A percentile compares a stretch with the other conserved stretches of the same genome.
Evolutionary conservation across 2,113 vertebrate species (phyloP).

Genomic region (Clarias gariepinus): DNA sequence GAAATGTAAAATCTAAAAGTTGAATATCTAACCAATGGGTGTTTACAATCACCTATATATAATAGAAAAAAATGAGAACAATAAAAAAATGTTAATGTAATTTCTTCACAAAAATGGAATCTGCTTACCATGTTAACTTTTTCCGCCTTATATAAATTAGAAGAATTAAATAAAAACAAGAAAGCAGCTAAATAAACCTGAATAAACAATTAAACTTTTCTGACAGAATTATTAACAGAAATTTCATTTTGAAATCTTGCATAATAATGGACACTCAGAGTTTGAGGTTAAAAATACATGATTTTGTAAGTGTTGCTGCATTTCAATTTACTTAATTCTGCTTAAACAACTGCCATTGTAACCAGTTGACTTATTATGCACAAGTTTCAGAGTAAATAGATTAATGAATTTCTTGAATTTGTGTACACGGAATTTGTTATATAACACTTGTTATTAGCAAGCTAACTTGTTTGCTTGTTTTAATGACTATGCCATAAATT

Average conservation of each 20-base stretch:
- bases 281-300: neutral
- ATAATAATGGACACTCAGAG: neutral
- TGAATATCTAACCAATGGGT: neutral
- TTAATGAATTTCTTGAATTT: neutral
- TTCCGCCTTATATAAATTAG: neutral
- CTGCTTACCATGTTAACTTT: neutral
- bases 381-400: neutral
- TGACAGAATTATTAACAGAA: neutral
- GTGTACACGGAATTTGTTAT: neutral
- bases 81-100: neutral
- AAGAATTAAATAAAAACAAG: neutral
- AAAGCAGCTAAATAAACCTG: neutral
- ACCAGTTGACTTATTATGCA: neutral
- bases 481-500: constrained; percentile 2
- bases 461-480: constrained; percentile 9
- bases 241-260: neutral
- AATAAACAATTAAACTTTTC: neutral
- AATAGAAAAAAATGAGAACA: neutral
- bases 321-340: neutral
- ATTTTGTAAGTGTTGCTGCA: neutral
- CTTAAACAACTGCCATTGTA: neutral
- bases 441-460: neutral
- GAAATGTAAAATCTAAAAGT: neutral
- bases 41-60: neutral
- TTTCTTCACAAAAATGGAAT: neutral